Evolutionary conservation across 2,113 vertebrate species (phyloP), one percentile per base, ranked within the genome.

Genomic region (Etia nguti): DNA sequence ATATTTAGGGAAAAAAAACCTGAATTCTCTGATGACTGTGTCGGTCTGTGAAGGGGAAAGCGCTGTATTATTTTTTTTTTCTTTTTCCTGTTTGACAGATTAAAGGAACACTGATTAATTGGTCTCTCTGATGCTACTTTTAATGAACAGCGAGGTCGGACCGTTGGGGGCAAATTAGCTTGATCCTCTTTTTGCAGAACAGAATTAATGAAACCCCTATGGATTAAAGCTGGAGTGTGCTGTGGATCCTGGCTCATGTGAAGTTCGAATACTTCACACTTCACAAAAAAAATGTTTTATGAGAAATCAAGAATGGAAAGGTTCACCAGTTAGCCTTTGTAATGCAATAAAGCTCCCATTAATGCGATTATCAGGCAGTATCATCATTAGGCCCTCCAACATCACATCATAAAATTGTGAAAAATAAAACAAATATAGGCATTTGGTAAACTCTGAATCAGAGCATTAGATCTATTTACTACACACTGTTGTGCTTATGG

Each of bases 91-190:
- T 95, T 90, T 91, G 92, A 93, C 88, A 94, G 91, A 95, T 96
- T 94, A 95, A 94, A 95, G 81, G 88, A 94, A 92, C 90, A 60
- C 92, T 95, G 94, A 96, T 96, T 96, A 95, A 96, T 95, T 95
- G 96, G 92, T 95, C 93, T 96, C 95, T 93, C 88, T 90, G 93
- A 95, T 94, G 93, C 93, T 93, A 84, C 93, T 95, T 94, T 95
- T 96, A 96, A 96, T 95, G 95, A 96, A 96, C 94, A 95, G 88
- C 22, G 80, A 94, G 93, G 92, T 94, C 92, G 82, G 91, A 93
- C 93, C 94, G 77, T 94, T 84, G 92, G 92, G 95, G 93, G 92
- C 90, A 96, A 95, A 95, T 95, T 96, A 91, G 85, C 87, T 92
- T 92, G 92, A 96, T 96, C 93, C 89, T 94, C 91, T 90, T 93